Base-by-base conservation (phyloP, 2,888 invertebrate species). In the Ophioninae sp. region DNA sequence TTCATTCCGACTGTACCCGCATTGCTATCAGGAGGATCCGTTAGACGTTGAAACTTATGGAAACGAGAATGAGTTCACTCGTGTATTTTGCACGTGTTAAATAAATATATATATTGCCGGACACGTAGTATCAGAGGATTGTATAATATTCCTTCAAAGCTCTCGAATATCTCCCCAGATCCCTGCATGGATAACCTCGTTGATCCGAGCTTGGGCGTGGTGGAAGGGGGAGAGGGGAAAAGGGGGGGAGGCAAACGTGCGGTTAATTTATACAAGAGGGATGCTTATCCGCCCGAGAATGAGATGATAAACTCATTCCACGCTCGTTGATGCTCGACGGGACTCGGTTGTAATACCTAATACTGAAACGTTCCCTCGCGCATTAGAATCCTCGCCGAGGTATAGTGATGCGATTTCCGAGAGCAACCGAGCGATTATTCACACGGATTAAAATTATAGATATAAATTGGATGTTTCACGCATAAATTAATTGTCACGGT, bases 261-360 rank as follows among this genome's bases (percentile, higher is more conserved):
- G 78, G 71, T 78, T 74, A 51, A 67, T 74, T 69, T 41, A 61
- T 69, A 74, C 41, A 74, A 65, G 75, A 51, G 67, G 75, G 41
- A 63, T 63, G 74, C 74, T 79, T 81, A 78, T 83, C 71, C 63
- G 51, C 51, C 71, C 73, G 64, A 65, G 65, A 72, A 79, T 65
- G 56, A 78, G 56, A 58, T 67, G 68, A 83, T 83, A 80, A 83
- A 75, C 73, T 81, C 77, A 78, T 80, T 81, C 81, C 77, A 75
- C 65, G 74, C 61, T 67, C 71, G 64, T 65, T 78, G 83, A 78
- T 65, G 65, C 69, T 71, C 10, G 59, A 59, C 44, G 41, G n/a
- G 68, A 68, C 41, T 68, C 23, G 56, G 59, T 44, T 67, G 39
- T 58, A 58, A 61, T 44, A 69, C 30, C 68, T 77, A 23, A 41